Evolutionary conservation across 2,888 invertebrate genomes (phyloP).

Genomic region (Nephrocerus scutellatus): DNA sequence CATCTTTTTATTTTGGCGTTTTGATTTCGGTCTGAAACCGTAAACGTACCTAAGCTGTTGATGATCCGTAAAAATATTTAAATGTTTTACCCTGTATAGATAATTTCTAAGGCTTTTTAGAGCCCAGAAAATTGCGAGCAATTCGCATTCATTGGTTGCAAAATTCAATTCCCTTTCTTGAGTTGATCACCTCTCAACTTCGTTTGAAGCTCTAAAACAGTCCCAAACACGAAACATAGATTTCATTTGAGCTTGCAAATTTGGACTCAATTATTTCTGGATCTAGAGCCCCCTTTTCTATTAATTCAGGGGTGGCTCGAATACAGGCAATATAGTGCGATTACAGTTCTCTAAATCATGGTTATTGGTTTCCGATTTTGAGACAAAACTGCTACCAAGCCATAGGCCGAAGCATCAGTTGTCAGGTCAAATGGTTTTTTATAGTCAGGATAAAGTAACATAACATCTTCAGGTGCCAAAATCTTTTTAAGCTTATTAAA

Average conservation of each 20-base stretch:
- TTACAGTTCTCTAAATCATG: slow-evolving; percentile 12
- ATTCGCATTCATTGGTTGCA: too few relatives aligned
- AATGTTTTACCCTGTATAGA: too few relatives aligned
- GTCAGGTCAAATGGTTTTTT: slow-evolving; percentile 3
- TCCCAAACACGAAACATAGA: slow-evolving; percentile 32
- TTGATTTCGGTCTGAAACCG: slow-evolving; percentile 16
- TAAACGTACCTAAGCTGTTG: slow-evolving; percentile 17
- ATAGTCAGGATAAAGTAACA: slow-evolving; percentile 5
- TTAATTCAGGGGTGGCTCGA: too few relatives aligned
- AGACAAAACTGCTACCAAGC: slow-evolving; percentile 8
- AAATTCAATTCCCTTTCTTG: too few relatives aligned
- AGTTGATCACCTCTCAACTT: slow-evolving; percentile 31
- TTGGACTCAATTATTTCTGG: too few relatives aligned
- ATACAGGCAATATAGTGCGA: slow-evolving; percentile 14
- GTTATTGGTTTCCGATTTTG: too few relatives aligned
- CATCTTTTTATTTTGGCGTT: slow-evolving; percentile 10
- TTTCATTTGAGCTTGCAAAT: slow-evolving; percentile 36
- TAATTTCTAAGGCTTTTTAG: too few relatives aligned
- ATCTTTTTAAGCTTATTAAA: too few relatives aligned
- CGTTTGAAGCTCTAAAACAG: slow-evolving; percentile 33
- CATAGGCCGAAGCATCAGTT: slow-evolving; percentile 5
- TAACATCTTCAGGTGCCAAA: too few relatives aligned
- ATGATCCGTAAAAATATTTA: slow-evolving; percentile 12
- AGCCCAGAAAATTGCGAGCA: too few relatives aligned
- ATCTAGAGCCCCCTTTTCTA: too few relatives aligned